Conservation (phyloP, 2,113 vertebrate genomes). For the Trachemys scripta region DNA sequence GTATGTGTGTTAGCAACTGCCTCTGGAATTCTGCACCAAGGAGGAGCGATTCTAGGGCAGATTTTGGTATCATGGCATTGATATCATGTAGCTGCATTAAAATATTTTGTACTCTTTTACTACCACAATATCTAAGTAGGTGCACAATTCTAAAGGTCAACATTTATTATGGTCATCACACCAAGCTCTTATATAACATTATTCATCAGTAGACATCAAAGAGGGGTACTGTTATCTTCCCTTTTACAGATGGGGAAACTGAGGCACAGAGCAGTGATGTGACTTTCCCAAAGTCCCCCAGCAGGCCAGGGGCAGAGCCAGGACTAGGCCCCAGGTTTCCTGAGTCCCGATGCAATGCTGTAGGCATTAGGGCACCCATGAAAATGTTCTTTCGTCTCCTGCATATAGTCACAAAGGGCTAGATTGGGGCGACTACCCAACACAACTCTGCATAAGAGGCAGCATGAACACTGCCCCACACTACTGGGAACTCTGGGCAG, state of each 20-base stretch:
- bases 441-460: not conserved
- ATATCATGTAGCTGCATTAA: rapidly evolving
- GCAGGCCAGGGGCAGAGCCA: not conserved
- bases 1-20: not conserved
- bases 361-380: not conserved
- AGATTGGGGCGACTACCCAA: not conserved
- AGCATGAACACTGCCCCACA: not conserved
- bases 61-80: not conserved
- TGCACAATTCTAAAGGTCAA: rapidly evolving
- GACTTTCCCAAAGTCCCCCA: not conserved
- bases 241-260: not conserved
- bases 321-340: not conserved
- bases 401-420: not conserved
- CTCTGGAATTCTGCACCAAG: not conserved
- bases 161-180: rapidly evolving
- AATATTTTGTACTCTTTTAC: not conserved
- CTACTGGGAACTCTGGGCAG: not conserved
- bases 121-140: rapidly evolving
- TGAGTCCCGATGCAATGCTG: not conserved
- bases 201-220: not conserved
- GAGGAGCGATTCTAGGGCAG: not conserved
- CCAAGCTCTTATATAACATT: not conserved
- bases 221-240: rapidly evolving
- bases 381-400: not conserved
- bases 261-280: not conserved